Conservation (phyloP, 2,888 invertebrate genomes). For the Thalpophila matura region DNA sequence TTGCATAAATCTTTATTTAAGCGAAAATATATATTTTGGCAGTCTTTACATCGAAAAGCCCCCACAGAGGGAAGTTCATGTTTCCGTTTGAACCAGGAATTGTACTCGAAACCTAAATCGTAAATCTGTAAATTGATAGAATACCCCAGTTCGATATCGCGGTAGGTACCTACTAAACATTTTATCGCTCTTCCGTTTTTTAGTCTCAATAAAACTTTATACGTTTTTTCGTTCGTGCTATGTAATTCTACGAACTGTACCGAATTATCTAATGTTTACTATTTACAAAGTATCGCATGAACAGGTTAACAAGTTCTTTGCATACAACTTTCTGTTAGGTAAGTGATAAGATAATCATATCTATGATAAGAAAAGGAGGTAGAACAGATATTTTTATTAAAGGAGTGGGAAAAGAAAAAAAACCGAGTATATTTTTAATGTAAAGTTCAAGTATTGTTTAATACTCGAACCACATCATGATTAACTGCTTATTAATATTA, state of each 20-base stretch:
- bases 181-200: conserved; percentile 38
- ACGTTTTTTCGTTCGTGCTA: conserved; percentile 12
- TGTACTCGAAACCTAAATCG: conserved; percentile 48
- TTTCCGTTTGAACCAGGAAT: conserved; percentile 58
- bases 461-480: too few relatives aligned
- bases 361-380: conserved; percentile 52
- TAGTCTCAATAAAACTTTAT: conserved; percentile 30
- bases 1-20: background rate
- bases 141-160: conserved; percentile 40
- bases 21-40: conserved; percentile 16
- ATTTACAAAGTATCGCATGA: conserved; percentile 47
- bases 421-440: too few relatives aligned
- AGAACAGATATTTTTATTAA: conserved; percentile 47
- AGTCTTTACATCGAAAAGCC: conserved; percentile 26
- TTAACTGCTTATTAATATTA: too few relatives aligned
- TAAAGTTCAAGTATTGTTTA: too few relatives aligned
- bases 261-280: conserved; percentile 60
- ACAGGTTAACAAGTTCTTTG: conserved; percentile 40
- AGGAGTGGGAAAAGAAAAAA: conserved; percentile 23
- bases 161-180: conserved; percentile 22
- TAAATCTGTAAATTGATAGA: conserved; percentile 39
- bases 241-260: conserved; percentile 43
- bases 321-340: conserved; percentile 62
- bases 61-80: conserved; percentile 25
- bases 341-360: conserved; percentile 59